Base-by-base conservation (phyloP, 2,888 invertebrate genomes). In the Drosophila aldrichi region DNA sequence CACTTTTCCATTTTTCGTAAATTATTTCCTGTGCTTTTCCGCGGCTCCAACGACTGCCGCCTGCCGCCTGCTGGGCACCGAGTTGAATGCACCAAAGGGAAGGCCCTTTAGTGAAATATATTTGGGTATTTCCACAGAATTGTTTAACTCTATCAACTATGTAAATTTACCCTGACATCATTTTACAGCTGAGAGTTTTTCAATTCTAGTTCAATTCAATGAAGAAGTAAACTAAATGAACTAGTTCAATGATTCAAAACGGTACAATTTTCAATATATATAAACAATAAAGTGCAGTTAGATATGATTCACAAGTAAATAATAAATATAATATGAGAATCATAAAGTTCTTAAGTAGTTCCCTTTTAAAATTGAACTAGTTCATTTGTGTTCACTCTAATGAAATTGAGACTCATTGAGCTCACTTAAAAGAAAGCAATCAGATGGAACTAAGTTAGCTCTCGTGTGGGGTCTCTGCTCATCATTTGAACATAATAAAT, bases 21-120 rank as follows among this genome's bases (percentile, higher is more conserved):
- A 82, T 82, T 86, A 82, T 82, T 82, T 82, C 82, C 86, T 77
- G 81, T 68, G 73, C 61, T 69, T 65, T 69, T 65, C 60, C 64
- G 73, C 16, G 38, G 46, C 52, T 49, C 38, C 78, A 67, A 44
- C 67, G 40, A 57, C 38, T 38, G 38, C 12, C 48, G 70, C 41
- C 9, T 49, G 48, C 32, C 3, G 72, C 52, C 49, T 34, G 49
- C 49, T 34, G 49, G 41, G 57, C 54, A 51, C 49, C 56, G 58
- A 69, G 79, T 76, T 76, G 79, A 76, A 78, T 78, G 76, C 69
- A 62, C 79, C 61, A 29, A 40, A 22, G 12, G 14, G 34, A 49
- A 22, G 43, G 56, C 55, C 48, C 12, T 20, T 20, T n/a, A 46
- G 22, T 22, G 18, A 8, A 34, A 14, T 16, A 20, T 34, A 20